Percentiles rank a stretch among this genome's conserved stretches.
phyloP scores from a whole-genome alignment of 2,113 vertebrate genomes.

The Cyanoliseus patagonus region DNA sequence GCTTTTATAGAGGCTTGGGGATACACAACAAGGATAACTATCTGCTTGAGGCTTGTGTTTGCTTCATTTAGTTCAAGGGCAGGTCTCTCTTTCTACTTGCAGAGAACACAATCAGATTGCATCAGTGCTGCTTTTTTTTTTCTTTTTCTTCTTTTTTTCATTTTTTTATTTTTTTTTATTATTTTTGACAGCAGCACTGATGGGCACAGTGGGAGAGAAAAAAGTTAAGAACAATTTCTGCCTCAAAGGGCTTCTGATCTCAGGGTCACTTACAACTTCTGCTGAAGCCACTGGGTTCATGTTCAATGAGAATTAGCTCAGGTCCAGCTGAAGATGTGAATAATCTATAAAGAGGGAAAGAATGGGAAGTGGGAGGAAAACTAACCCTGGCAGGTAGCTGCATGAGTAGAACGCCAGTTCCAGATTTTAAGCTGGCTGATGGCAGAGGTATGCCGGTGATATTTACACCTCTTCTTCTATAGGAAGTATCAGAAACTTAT shows the following conservation, averaged over 20 bases:
- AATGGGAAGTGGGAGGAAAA: neutral
- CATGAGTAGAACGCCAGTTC: neutral
- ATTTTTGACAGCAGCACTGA: neutral
- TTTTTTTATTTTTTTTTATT: neutral
- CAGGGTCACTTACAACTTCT: neutral
- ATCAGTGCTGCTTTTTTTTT: neutral
- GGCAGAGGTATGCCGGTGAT: neutral
- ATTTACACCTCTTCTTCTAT: neutral
- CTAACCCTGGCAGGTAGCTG: neutral
- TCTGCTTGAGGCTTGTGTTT: constrained; percentile 14
- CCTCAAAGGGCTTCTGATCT: neutral
- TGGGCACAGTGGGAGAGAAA: neutral
- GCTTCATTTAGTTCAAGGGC: constrained; percentile 48
- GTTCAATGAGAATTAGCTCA: neutral
- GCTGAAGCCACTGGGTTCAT: neutral
- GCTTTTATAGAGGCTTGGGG: neutral
- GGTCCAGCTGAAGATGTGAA: neutral
- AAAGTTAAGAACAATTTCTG: neutral
- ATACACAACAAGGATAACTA: constrained; percentile 20
- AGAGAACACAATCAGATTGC: neutral
- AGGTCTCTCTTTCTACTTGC: constrained; percentile 11
- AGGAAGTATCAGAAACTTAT: neutral
- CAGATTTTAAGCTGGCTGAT: neutral
- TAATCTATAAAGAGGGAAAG: neutral
- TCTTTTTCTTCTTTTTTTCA: too few species aligned